Evolutionary conservation across 2,888 invertebrate species (phyloP), one percentile per base, ranked within the genome.

Genomic region (Amphimallon solstitiale): DNA sequence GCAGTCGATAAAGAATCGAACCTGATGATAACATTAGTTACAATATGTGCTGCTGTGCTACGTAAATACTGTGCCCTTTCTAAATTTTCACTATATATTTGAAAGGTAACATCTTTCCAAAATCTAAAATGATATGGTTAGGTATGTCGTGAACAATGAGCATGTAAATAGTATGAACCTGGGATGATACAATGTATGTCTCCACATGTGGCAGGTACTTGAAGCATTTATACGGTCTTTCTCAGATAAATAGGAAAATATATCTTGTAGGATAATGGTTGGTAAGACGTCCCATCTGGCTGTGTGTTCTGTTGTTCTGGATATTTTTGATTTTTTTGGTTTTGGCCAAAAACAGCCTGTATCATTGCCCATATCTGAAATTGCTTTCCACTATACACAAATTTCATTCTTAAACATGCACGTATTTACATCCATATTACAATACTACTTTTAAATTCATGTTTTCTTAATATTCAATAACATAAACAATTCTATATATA

Each of bases 201-300:
- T 75, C 83, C 83, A 83, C 67, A 78, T 78, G 66, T 76, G 78
- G 71, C 83, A 83, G 63, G 79, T 79, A 72, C 78, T 78, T 29
- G 82, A 82, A 43, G 82, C 82, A 73, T 76, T 80, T 65, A 76
- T 75, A 66, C 80, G 74, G 72, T 83, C 83, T 70, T 75, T 74
- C 63, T 74, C 72, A 68, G 70, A 74, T 37, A 83, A 72, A 65
- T 79, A 74, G 70, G 78, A 77, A 72, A 80, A 83, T 68, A 83
- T 78, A 68, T 83, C 78, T 66, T 81, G 78, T 65, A 83, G 70
- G 19, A 82, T 75, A 54, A 82, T 75, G 40, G 78, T 75, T 51
- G 83, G 83, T 70, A 83, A 77, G 71, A 78, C 75, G 17, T 78
- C 77, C 83, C 83, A 83, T 65, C 76, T 73, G 19, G 75, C 70